Evolutionary conservation across 2,888 invertebrate genomes (phyloP), one percentile per base, ranked within the genome.

Genomic region (Diabrotica balteata): DNA sequence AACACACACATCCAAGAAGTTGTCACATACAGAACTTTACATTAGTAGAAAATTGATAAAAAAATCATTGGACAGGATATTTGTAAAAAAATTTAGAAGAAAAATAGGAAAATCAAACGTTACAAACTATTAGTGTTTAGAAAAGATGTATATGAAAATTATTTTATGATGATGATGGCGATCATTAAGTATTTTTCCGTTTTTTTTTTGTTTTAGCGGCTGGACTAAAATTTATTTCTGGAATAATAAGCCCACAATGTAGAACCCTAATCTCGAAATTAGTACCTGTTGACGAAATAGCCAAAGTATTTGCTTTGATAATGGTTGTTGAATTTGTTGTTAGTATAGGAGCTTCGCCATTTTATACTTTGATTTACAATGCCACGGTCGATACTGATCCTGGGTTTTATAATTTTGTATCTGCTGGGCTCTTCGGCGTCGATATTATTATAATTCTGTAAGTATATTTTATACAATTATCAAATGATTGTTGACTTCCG

Each of bases 361-460:
- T 92, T 0, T 93, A 90, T 80, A 90, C 89, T 44, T 79, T 87
- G 0, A 81, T 93, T 32, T 93, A 92, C 77, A 86, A 87, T 57
- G 76, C 78, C 4, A 90, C 90, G 0, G 80, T 90, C 42, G 74
- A 81, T 0, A 83, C 80, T 0, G 87, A 88, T 78, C 89, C 91
- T 1, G 89, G 89, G 0, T 83, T 88, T 0, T 88, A 89, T 71
- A 88, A 88, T 78, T 81, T 89, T 52, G 79, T 90, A 45, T 87
- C 88, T 61, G 84, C 86, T 10, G 82, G 77, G 7, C 76, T 90
- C 17, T 85, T 84, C 71, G 67, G 76, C 0, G 68, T 86, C 0
- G 85, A 86, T 73, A 81, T 86, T 49, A 74, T 85, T 47, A 82
- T 87, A 58, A 81, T 87, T 67, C 80, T 71, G 77, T 77, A 64